Base-by-base conservation (phyloP, 2,113 vertebrate species). In the Eurystomus gularis region DNA sequence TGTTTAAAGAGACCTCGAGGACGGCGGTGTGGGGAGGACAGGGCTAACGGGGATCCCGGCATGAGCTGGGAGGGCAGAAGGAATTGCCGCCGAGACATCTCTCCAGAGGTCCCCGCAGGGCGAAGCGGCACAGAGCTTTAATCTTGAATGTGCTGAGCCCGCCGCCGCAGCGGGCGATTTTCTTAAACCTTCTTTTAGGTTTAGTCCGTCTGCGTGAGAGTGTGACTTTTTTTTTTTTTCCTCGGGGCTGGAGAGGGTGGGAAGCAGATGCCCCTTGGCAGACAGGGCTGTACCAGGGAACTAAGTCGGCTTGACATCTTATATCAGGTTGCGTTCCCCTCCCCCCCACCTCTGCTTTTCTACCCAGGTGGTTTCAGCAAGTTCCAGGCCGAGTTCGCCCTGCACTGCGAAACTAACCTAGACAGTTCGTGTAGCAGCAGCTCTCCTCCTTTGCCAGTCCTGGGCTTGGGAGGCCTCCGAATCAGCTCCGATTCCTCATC, bases 401-500 rank as follows among this genome's bases (percentile, higher is more conserved):
- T 98, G 68, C 98, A 99, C 97, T 99, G 99, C 57, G 99, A 99
- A 94, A 99, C 98, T 94, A 99, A 99, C 96, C 97, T 99, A 97
- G 99, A 99, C 95, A 98, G 98, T 71, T 98, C 98, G 4, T 98
- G 98, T 86, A 98, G 97, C 97, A 98, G 98, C 95, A 98, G 98
- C 97, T 99, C 99, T 35, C 99, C 99, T 51, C 98, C 99, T 15
- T 93, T 99, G 82, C 99, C 99, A 17, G 99, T 99, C 23, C 96
- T 99, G 93, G 99, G 99, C 23, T 98, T 99, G 60, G 99, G 99
- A 35, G 99, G 99, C 58, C 98, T 99, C 69, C 98, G 99, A 37
- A 99, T 99, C 98, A 99, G 99, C 98, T 99, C 99, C 4, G 99
- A 99, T 98, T 99, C 99, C 12, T 99, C 99, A 7, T 98, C 98